Base-by-base conservation (phyloP, 2,888 invertebrate species). In the Apodemia mormo region DNA sequence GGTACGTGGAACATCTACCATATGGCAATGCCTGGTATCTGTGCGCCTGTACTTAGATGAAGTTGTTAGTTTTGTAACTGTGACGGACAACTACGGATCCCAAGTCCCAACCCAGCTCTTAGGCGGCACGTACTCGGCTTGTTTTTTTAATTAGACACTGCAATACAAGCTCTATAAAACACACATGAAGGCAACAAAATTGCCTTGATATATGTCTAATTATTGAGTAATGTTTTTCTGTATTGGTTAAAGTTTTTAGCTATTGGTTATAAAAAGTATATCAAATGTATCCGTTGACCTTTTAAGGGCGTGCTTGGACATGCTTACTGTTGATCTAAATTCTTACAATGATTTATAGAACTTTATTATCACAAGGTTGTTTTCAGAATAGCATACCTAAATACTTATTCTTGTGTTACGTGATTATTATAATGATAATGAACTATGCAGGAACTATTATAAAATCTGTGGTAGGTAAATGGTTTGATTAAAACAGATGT, bases 361-460 rank as follows among this genome's bases (percentile, higher is more conserved):
- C 12, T 61, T 61, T 61, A 61, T 61, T 61, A 61, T 61, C 58
- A 33, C 58, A 58, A 58, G 58, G 58, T 58, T 58, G 58, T 58
- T 58, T 30, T 58, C 30, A 58, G 58, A 58, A 33, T 58, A 29
- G 33, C 12, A n/a, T 4, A n/a, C n/a, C 52, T 52, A 1, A 0
- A 0, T n/a, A 7, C 4, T 6, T 7, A 52, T 52, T 52, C 22
- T 52, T 52, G 14, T 49, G 49, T 49, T 49, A 49, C 14, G 14
- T 52, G 7, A n/a, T n/a, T 52, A 52, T 52, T 22, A 52, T 22
- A 52, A 52, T 22, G 52, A 22, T n/a, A 52, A 52, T 52, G 52
- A 52, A 52, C 52, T 52, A 7, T 52, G 52, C 52, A 52, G 52
- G n/a, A 49, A 49, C 8, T 14, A n/a, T 52, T 14, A 52, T n/a